Evolutionary conservation across 2,113 vertebrate species (phyloP), one percentile per base, ranked within the genome.

Genomic region (Tinamus guttatus): DNA sequence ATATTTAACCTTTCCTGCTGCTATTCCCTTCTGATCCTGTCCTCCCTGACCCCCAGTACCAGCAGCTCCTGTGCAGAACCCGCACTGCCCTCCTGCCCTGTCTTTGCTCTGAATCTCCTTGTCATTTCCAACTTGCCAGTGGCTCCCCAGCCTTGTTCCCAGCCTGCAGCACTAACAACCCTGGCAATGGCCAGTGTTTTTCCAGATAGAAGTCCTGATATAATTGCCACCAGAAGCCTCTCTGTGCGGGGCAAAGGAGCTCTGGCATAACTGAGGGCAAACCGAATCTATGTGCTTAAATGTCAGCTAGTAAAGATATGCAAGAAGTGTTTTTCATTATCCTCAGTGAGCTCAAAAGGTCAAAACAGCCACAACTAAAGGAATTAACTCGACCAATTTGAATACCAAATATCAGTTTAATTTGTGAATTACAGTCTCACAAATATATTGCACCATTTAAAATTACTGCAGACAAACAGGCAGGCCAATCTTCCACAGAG

Each of bases 221-320:
- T 20, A 74, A 45, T 18, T 2, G 15, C 14, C 27, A 54, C 11
- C 32, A 56, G 73, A 60, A 40, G 12, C 28, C 36, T 47, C 36
- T 24, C 36, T 82, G 40, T 0, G 0, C 5, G 21, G 24, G 19
- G 19, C 43, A 81, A 25, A 70, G 34, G 4, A 56, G 25, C 40
- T 68, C 52, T 27, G 49, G 65, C 9, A n/a, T 10, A 89, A 34
- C 13, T 16, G 21, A n/a, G 18, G 38, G 7, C 32, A 62, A 77
- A 68, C 30, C 6, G 71, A 34, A 81, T 67, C 38, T 38, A 47
- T 14, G 13, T 45, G 30, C 20, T 81, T 45, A 30, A 54, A 56
- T 7, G 21, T 17, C 40, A 24, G 4, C 4, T 4, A 3, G 32
- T 45, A 67, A 62, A 19, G 21, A 49, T 22, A 27, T 8, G 9